Evolutionary conservation across 2,113 vertebrate genomes (phyloP).

Genomic region (Lepisosteus osseus): DNA sequence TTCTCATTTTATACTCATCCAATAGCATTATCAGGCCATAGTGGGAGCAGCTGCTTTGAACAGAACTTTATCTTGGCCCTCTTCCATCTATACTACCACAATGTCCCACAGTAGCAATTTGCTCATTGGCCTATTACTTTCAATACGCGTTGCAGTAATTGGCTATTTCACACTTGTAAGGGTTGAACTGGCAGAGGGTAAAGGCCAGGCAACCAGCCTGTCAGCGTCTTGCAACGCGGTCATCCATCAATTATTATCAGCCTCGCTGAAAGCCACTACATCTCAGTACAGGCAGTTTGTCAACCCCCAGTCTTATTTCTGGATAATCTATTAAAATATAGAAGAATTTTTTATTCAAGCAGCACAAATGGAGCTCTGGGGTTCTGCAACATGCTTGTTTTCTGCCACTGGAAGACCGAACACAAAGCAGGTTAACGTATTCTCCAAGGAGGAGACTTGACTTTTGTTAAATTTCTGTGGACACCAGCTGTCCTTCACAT

Average conservation of each 20-base stretch:
- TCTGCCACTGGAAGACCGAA: conserved; percentile 15
- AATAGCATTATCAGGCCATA: conserved; percentile 48
- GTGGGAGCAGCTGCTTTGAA: conserved; percentile 75
- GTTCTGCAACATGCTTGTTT: conserved; percentile 41
- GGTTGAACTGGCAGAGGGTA: conserved; percentile 90
- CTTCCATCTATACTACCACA: conserved; percentile 60
- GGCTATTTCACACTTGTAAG: conserved; percentile 98
- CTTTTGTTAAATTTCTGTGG: conserved; percentile 38
- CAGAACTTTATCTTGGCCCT: conserved; percentile 81
- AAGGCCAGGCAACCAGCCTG: conserved; percentile 89
- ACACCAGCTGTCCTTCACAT: conserved; percentile 29
- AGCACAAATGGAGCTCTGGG: conserved; percentile 4
- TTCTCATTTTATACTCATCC: conserved; percentile 57
- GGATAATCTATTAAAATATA: conserved; percentile 52
- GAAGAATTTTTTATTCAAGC: not conserved
- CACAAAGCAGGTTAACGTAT: conserved; percentile 17
- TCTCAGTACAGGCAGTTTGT: conserved; percentile 70
- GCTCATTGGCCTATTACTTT: conserved; percentile 92
- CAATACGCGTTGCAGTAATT: conserved; percentile 89
- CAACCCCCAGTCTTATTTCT: conserved; percentile 52
- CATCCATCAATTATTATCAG: conserved; percentile 97
- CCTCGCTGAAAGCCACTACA: conserved; percentile 69
- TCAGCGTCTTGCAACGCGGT: conserved; percentile 72
- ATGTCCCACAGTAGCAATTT: conserved; percentile 86
- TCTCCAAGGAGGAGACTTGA: conserved; percentile 27